A percentile compares a stretch with the other conserved stretches of the same genome.
Conservation (phyloP, 2,888 invertebrate species). For the Drosophila subquinaria region DNA sequence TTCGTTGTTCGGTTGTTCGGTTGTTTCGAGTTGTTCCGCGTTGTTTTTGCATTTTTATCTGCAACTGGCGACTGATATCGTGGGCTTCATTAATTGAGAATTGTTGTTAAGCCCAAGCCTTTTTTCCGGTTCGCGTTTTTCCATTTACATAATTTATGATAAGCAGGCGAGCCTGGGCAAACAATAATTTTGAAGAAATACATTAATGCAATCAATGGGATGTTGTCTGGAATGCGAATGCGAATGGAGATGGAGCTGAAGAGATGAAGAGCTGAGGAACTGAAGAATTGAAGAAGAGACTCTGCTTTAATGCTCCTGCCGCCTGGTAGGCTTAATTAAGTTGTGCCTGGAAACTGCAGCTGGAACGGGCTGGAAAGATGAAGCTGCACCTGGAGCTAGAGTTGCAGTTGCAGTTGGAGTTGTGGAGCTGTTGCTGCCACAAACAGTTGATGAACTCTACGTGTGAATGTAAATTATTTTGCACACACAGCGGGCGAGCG, state of each 20-base stretch:
- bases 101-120: conserved; percentile 82
- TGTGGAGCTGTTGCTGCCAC: conserved; percentile 62
- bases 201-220: conserved; percentile 81
- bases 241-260: neutral
- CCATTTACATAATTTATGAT: conserved; percentile 85
- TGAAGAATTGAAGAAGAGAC: conserved; percentile 27
- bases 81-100: conserved; percentile 84
- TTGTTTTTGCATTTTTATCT: conserved; percentile 70
- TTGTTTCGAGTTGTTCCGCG: conserved; percentile 26
- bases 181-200: conserved; percentile 85
- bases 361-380: conserved; percentile 7
- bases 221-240: conserved; percentile 59
- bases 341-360: conserved; percentile 54
- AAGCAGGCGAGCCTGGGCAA: conserved; percentile 84
- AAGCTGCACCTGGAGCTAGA: conserved; percentile 11
- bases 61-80: conserved; percentile 78
- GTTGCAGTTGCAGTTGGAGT: conserved; percentile 3
- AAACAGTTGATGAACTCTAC: conserved; percentile 79
- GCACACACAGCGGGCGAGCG: conserved; percentile 80
- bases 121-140: conserved; percentile 80
- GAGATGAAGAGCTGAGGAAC: conserved; percentile 5
- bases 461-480: conserved; percentile 83
- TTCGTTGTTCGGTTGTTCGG: conserved; percentile 64
- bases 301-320: conserved; percentile 61
- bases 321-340: conserved; percentile 71